Evolutionary conservation across 2,113 vertebrate species (phyloP).

Genomic region (Heterocephalus glaber): DNA sequence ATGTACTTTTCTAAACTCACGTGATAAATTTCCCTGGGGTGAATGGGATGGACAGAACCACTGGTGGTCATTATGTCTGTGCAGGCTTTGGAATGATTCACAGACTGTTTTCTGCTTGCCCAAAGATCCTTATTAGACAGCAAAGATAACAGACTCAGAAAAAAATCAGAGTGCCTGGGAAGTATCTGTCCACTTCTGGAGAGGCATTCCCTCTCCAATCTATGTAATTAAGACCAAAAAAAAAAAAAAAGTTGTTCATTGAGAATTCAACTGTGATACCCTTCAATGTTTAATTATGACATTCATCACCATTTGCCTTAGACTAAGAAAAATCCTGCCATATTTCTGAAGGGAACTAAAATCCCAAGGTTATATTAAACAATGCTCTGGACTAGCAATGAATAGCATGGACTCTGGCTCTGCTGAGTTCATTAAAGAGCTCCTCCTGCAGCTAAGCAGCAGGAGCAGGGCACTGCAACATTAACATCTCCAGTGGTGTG

Average conservation of each 20-base stretch:
- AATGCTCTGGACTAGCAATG: conserved; percentile 72
- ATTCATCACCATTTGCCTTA: conserved; percentile 78
- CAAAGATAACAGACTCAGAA: not conserved
- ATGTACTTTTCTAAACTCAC: not conserved
- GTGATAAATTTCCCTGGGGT: not conserved
- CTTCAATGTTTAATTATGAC: conserved; percentile 78
- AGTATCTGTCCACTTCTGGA: not conserved
- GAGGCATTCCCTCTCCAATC: not conserved
- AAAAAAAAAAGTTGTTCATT: conserved; percentile 64
- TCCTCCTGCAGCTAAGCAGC: conserved; percentile 73
- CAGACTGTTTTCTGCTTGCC: not conserved
- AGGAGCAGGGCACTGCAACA: conserved; percentile 66
- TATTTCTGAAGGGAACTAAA: conserved; percentile 80
- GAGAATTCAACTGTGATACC: conserved; percentile 64
- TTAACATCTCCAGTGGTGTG: conserved; percentile 40
- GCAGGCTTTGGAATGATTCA: not conserved
- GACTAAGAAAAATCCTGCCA: conserved; percentile 71
- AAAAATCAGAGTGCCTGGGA: not conserved
- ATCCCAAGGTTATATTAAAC: conserved; percentile 79
- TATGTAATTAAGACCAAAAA: conserved; percentile 77
- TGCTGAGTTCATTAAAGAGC: conserved; percentile 77
- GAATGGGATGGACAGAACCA: not conserved
- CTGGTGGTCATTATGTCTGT: not conserved
- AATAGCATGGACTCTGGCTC: conserved; percentile 75
- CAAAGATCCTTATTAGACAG: not conserved